These are phyloP conservation scores for Aplidium turbinatum DNA, from an alignment of 23 tunicate species.

Conservation along the genomic window DNA sequence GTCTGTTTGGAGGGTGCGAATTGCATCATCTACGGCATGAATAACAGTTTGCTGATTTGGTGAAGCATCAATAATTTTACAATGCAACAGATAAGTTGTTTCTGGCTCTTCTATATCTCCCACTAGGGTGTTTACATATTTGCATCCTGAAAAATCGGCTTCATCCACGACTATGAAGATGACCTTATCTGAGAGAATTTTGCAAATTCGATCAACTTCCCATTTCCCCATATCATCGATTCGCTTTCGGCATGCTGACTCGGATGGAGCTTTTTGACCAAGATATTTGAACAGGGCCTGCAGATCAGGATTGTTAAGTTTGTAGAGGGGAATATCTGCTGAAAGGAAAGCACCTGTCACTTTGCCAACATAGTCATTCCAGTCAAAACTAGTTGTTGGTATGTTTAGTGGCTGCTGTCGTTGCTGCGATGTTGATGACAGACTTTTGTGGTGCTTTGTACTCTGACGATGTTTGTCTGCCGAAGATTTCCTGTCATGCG, in stretches of 20 bases:
- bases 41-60: slow-evolving; percentile 39
- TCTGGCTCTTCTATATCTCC: slow-evolving; percentile 42
- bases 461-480: slow-evolving; percentile 38
- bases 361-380: slow-evolving; percentile 39
- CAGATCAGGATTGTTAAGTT: slow-evolving; percentile 37
- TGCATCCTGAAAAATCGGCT: slow-evolving; percentile 37
- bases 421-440: slow-evolving; percentile 40
- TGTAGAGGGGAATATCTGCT: slow-evolving; percentile 37
- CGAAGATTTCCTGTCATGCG: slow-evolving; percentile 42
- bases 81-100: slow-evolving; percentile 37
- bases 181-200: slow-evolving; percentile 32
- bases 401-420: slow-evolving; percentile 40
- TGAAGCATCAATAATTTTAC: slow-evolving; percentile 33
- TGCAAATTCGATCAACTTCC: slow-evolving; percentile 36
- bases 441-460: slow-evolving; percentile 20
- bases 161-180: slow-evolving; percentile 36
- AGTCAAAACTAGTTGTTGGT: slow-evolving; percentile 32
- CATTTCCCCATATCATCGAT: slow-evolving; percentile 32
- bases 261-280: slow-evolving; percentile 46
- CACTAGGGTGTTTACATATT: slow-evolving; percentile 40
- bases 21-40: slow-evolving; percentile 45
- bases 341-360: slow-evolving; percentile 40
- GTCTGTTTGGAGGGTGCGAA: slow-evolving; percentile 34
- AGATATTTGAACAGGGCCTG: slow-evolving; percentile 40
- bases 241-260: slow-evolving; percentile 38